Evolutionary conservation across 2,797 vertebrate species (phyloP).

Genomic region (Pseudopleuronectes americanus): DNA sequence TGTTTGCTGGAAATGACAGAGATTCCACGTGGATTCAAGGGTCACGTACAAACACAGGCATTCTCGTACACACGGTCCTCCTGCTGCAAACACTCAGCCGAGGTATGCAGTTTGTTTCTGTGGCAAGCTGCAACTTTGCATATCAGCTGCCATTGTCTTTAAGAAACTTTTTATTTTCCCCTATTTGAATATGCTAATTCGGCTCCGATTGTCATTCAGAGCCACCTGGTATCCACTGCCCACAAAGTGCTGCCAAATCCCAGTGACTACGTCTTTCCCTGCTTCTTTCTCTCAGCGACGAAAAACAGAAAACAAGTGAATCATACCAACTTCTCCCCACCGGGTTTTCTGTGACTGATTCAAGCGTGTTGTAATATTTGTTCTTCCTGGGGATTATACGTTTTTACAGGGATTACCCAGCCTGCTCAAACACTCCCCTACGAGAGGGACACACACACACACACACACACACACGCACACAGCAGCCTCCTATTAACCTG

Average conservation of each 20-base stretch:
- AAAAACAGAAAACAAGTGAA: slow-evolving; percentile 35
- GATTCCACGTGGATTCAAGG: slow-evolving; percentile 68
- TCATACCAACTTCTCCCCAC: slow-evolving; percentile 43
- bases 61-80: slow-evolving; percentile 30
- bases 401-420: slow-evolving; percentile 82
- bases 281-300: slow-evolving; percentile 18
- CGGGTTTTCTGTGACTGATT: slow-evolving; percentile 57
- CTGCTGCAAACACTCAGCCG: slow-evolving; percentile 46
- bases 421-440: slow-evolving; percentile 73
- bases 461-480: slow-evolving; percentile 35
- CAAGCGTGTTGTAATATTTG: slow-evolving; percentile 80
- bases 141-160: slow-evolving; percentile 78
- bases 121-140: slow-evolving; percentile 67
- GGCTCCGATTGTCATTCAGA: slow-evolving; percentile 80
- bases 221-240: slow-evolving; percentile 76
- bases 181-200: slow-evolving; percentile 83
- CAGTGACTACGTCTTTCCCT: slow-evolving; percentile 25
- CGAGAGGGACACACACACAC: slow-evolving; percentile 27
- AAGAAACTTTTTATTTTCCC: slow-evolving; percentile 76
- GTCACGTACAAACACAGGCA: slow-evolving; percentile 19
- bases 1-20: slow-evolving; percentile 47
- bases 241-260: slow-evolving; percentile 41
- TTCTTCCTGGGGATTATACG: slow-evolving; percentile 81
- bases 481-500: slow-evolving; percentile 35
- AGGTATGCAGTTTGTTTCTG: slow-evolving; percentile 66